Evolutionary conservation across 1,140 invertebrate species (phyloP).

Genomic region (Oncopodura yosiiana): DNA sequence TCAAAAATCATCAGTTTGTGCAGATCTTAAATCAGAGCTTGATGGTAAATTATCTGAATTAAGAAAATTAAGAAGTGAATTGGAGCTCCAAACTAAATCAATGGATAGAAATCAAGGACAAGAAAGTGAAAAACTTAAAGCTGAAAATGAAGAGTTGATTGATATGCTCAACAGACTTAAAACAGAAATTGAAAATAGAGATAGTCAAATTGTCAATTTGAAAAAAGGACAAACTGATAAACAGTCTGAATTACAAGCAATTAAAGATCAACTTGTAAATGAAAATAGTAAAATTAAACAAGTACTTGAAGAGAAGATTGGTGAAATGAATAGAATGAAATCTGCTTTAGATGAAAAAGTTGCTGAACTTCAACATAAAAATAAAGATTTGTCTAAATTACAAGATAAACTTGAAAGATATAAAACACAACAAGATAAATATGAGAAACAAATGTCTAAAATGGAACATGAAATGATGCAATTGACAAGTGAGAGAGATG

Average conservation of each 20-base stretch:
- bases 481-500: conserved; percentile 70
- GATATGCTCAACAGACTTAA: not conserved
- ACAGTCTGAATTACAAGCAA: conserved; percentile 5
- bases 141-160: conserved; percentile 4
- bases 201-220: conserved; percentile 15
- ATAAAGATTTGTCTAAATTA: conserved; percentile 16
- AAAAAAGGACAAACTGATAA: conserved; percentile 9
- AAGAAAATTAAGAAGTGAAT: conserved; percentile 7
- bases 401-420: conserved; percentile 38
- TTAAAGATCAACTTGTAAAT: not conserved
- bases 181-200: conserved; percentile 6
- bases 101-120: too few species aligned
- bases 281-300: conserved; percentile 21
- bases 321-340: conserved; percentile 28
- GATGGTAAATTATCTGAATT: conserved; percentile 11
- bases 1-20: conserved; percentile 48
- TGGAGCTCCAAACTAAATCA: too few species aligned
- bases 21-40: conserved; percentile 32
- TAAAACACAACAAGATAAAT: conserved; percentile 65
- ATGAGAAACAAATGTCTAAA: conserved; percentile 59
- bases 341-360: conserved; percentile 22
- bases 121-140: not conserved
- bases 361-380: conserved; percentile 12
- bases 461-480: conserved; percentile 74
- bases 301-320: conserved; percentile 28